These are phyloP conservation scores for Hanleya hanleyi DNA, from an alignment of 2,888 invertebrate species.

Conservation along the genomic window DNA sequence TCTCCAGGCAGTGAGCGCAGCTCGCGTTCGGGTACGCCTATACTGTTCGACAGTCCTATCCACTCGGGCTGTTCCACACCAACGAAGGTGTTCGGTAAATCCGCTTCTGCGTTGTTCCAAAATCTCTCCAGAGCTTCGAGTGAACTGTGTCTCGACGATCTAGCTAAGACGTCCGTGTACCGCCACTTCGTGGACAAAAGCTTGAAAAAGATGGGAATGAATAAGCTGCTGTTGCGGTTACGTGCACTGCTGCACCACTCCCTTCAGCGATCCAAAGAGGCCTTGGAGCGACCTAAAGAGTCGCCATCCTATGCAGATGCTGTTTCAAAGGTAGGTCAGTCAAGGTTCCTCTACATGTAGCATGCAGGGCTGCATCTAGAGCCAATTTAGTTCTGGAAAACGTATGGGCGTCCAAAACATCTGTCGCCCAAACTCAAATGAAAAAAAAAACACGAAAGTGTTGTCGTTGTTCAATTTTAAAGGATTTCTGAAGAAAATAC, in stretches of 20 bases:
- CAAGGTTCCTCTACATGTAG: no score
- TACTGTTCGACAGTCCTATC: neutral
- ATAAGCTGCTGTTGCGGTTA: slow-evolving; percentile 86
- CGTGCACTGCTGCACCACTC: slow-evolving; percentile 75
- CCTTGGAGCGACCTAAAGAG: slow-evolving; percentile 55
- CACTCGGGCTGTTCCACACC: slow-evolving; percentile 6
- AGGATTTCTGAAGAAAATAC: no score
- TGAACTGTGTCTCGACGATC: slow-evolving; percentile 63
- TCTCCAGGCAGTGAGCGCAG: slow-evolving; percentile 4
- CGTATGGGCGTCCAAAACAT: no score
- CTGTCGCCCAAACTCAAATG: no score
- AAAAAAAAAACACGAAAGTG: no score
- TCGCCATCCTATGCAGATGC: neutral
- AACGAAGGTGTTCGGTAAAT: neutral
- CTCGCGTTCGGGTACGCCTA: slow-evolving; percentile 3
- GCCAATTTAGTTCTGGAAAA: no score
- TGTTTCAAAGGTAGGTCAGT: no score
- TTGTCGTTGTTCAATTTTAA: no score
- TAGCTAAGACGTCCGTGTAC: slow-evolving; percentile 61
- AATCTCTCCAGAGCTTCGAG: slow-evolving; percentile 61
- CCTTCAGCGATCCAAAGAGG: slow-evolving; percentile 65
- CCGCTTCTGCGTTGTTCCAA: neutral
- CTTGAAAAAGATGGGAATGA: slow-evolving; percentile 88
- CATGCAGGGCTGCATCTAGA: no score
- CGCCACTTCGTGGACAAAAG: slow-evolving; percentile 89